phyloP scores from a whole-genome alignment of 2,888 invertebrate species.

The Nomada ferruginata region DNA sequence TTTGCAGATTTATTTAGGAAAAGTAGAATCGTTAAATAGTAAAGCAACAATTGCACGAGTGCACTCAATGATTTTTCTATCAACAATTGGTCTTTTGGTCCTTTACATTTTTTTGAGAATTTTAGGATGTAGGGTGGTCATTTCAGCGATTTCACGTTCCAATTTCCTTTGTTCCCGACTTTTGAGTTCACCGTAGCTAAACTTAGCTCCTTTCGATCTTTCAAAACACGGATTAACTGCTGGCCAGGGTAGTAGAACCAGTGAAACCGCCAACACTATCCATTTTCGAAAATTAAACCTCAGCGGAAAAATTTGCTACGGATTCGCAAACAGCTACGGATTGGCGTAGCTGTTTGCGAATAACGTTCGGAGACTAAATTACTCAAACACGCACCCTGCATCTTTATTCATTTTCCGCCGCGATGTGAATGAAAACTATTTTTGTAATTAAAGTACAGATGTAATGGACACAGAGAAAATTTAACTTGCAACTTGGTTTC shows the following conservation, averaged over 20 bases:
- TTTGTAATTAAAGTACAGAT: neutral
- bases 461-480: too few species aligned
- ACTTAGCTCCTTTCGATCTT: neutral
- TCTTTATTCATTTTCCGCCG: neutral
- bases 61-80: too few species aligned
- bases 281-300: constrained; percentile 17
- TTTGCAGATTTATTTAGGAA: too few species aligned
- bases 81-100: too few species aligned
- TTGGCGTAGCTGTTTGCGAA: too few species aligned
- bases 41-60: too few species aligned
- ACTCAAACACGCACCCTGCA: neutral
- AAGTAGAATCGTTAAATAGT: too few species aligned
- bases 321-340: too few species aligned
- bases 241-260: neutral
- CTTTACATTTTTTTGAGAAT: neutral
- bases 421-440: neutral
- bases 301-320: neutral
- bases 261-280: neutral
- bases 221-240: neutral
- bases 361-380: neutral
- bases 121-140: neutral
- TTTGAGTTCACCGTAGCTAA: neutral
- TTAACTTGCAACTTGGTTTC: too few species aligned
- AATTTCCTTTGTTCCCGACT: neutral
- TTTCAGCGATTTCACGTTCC: constrained; percentile 5